phyloP scores from a whole-genome alignment of 2,888 invertebrate genomes.

The Prionchulus punctatus region DNA sequence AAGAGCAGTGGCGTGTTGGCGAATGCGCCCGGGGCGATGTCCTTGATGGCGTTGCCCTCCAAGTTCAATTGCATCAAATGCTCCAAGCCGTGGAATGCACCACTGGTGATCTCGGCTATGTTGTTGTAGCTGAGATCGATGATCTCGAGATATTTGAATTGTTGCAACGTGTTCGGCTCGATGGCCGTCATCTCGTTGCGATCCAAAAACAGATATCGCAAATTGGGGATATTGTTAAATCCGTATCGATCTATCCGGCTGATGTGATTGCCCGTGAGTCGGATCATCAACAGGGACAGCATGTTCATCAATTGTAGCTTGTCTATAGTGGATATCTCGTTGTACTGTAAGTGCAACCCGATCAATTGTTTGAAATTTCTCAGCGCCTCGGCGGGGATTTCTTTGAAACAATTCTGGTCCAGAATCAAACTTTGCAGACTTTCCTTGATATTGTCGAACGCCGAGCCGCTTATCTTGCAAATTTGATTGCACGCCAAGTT shows the following conservation, averaged over 20 bases:
- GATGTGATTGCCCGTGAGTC: conserved; percentile 24
- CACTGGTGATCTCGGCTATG: conserved; percentile 12
- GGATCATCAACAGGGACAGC: conserved; percentile 24
- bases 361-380: conserved; percentile 21
- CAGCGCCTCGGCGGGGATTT: conserved; percentile 23
- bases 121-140: conserved; percentile 30
- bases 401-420: conserved; percentile 26
- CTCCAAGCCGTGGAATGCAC: not conserved
- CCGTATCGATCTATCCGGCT: conserved; percentile 24
- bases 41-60: not conserved
- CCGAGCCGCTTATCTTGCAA: conserved; percentile 16
- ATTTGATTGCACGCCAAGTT: conserved; percentile 31
- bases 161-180: conserved; percentile 57
- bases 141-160: conserved; percentile 23
- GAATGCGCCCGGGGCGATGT: not conserved
- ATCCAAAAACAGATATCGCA: conserved; percentile 26
- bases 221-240: conserved; percentile 18
- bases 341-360: conserved; percentile 28
- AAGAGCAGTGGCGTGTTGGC: not conserved
- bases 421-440: conserved; percentile 28
- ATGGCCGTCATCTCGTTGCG: conserved; percentile 26
- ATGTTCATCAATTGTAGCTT: conserved; percentile 19
- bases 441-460: conserved; percentile 21
- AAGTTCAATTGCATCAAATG: not conserved
- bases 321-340: conserved; percentile 14